Conservation (phyloP, 1,140 invertebrate species). For the Venustaconcha ellipsiformis region DNA sequence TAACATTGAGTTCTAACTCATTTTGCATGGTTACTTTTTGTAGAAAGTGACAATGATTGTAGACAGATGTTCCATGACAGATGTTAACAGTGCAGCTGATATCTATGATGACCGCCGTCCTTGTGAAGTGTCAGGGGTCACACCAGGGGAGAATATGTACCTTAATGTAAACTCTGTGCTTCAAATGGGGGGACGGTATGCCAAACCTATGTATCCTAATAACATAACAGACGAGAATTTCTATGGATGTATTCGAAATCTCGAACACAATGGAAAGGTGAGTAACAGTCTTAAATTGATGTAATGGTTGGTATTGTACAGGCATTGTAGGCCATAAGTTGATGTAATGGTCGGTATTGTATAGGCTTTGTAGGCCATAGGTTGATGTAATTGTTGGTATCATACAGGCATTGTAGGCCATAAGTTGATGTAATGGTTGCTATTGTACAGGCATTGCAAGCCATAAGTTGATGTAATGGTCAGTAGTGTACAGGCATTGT, state of each 20-base stretch:
- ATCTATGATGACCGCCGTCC: conserved; percentile 82
- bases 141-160: conserved; percentile 96
- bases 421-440: too few relatives aligned
- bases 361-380: too few relatives aligned
- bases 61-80: conserved; percentile 89
- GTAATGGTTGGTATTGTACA: too few relatives aligned
- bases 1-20: too few relatives aligned
- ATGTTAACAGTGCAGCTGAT: conserved; percentile 74
- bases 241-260: conserved; percentile 94
- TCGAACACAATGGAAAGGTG: conserved; percentile 94
- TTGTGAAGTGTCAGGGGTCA: conserved; percentile 88
- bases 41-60: conserved; percentile 79
- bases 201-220: conserved; percentile 87
- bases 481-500: too few relatives aligned
- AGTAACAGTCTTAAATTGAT: conserved; percentile 7
- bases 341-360: too few relatives aligned
- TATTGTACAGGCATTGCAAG: too few relatives aligned
- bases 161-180: conserved; percentile 95
- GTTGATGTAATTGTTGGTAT: too few relatives aligned
- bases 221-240: conserved; percentile 84
- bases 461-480: too few relatives aligned
- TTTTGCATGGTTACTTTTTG: conserved; percentile 1
- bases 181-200: conserved; percentile 90
- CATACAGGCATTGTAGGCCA: too few relatives aligned
- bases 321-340: too few relatives aligned